Conservation (phyloP, 2,113 vertebrate genomes). For the Zosterops lateralis region DNA sequence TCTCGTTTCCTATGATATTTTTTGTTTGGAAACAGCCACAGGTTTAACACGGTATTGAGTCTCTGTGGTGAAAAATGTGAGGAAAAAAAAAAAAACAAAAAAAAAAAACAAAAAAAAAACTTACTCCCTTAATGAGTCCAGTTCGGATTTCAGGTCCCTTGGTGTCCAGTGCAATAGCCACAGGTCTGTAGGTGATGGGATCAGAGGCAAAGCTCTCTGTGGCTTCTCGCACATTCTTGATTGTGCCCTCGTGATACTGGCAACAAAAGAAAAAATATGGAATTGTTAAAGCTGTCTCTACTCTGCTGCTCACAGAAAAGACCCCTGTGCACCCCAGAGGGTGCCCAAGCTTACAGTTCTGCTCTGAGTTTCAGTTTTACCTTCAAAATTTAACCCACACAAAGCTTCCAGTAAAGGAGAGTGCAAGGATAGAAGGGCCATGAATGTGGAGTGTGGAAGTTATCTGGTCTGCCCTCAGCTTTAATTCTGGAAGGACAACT, state of each 20-base stretch:
- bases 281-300: background rate
- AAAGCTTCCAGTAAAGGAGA: background rate
- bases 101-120: constrained; percentile 19
- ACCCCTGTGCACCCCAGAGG: rapidly evolving
- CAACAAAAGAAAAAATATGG: background rate
- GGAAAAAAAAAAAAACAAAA: background rate
- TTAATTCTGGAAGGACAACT: background rate
- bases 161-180: constrained; percentile 95
- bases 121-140: constrained; percentile 96
- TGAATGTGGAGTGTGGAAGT: background rate
- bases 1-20: rapidly evolving
- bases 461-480: background rate
- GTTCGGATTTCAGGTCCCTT: constrained; percentile 98
- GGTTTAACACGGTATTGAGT: rapidly evolving
- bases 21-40: background rate
- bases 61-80: background rate
- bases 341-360: background rate
- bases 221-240: constrained; percentile 91
- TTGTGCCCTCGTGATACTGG: constrained; percentile 93
- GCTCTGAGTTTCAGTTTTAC: background rate
- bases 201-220: constrained; percentile 89
- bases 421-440: background rate
- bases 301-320: background rate
- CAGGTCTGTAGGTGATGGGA: constrained; percentile 87
- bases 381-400: background rate